Evolutionary conservation across 1,140 invertebrate species (phyloP).

Genomic region (Eriocheir sinensis): DNA sequence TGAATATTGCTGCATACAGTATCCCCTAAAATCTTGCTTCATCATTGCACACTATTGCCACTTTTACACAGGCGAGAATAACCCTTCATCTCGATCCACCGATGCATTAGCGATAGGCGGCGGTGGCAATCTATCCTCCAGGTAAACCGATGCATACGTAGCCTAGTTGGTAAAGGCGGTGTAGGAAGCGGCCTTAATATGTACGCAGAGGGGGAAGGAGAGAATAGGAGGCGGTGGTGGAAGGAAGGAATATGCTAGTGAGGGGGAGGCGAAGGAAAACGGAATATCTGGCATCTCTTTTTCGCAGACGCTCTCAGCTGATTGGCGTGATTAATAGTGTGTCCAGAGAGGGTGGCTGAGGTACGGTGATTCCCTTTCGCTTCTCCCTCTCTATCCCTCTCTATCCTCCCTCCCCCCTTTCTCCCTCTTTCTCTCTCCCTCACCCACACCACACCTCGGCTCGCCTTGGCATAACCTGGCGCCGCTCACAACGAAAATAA

Average conservation of each 20-base stretch:
- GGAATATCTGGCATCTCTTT: conserved; percentile 71
- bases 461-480: background rate
- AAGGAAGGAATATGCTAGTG: background rate
- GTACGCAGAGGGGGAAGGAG: background rate
- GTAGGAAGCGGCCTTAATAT: background rate
- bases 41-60: conserved; percentile 66
- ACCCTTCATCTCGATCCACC: background rate
- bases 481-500: background rate
- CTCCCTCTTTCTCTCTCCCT: too few species aligned
- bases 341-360: conserved; percentile 66
- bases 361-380: conserved; percentile 47
- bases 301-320: conserved; percentile 75
- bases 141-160: background rate
- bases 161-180: background rate
- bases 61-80: background rate
- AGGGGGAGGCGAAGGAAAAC: conserved; percentile 20
- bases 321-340: conserved; percentile 78
- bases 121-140: background rate
- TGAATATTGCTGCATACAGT: conserved; percentile 67
- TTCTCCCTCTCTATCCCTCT: conserved; percentile 20
- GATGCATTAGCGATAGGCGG: background rate
- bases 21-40: conserved; percentile 66
- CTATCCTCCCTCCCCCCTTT: too few species aligned
- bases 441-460: too few species aligned
- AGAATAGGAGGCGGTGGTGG: background rate